Conservation (phyloP, 2,113 vertebrate genomes). For the Cygnus atratus region DNA sequence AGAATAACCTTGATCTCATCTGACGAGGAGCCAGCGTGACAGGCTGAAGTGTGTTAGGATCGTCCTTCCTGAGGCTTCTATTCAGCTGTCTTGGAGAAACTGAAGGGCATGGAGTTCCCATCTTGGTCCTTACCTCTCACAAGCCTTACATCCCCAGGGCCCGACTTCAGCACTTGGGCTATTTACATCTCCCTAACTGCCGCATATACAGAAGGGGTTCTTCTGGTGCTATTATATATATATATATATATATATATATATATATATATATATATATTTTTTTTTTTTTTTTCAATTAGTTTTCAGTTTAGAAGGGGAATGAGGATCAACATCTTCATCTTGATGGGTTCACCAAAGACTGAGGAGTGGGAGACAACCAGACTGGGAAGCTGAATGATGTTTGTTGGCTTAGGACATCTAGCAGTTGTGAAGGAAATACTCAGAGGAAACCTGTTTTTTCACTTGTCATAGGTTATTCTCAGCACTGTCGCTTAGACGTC, state of each 20-base stretch:
- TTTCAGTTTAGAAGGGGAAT: not conserved
- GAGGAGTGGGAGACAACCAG: not conserved
- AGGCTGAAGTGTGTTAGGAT: rapidly evolving
- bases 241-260: not conserved
- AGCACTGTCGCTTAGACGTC: not conserved
- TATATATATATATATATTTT: not conserved
- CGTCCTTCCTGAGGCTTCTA: rapidly evolving
- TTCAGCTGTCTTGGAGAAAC: not conserved
- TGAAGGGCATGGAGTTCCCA: not conserved
- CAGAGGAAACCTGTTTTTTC: not conserved
- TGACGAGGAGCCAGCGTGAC: rapidly evolving
- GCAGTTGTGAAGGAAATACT: not conserved
- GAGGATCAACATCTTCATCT: not conserved
- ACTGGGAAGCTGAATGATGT: not conserved
- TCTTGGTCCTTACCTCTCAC: not conserved
- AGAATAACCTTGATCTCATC: not conserved
- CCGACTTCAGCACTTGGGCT: not conserved
- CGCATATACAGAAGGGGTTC: rapidly evolving
- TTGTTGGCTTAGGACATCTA: not conserved
- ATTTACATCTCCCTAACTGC: not conserved
- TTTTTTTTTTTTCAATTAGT: not conserved
- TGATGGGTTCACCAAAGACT: not conserved
- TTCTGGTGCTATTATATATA: not conserved
- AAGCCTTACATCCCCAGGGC: not conserved
- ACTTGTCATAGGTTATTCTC: not conserved